Percentiles rank a stretch among this genome's conserved stretches.
phyloP scores from a whole-genome alignment of 2,113 vertebrate species.

The Leptobrachium leishanense region DNA sequence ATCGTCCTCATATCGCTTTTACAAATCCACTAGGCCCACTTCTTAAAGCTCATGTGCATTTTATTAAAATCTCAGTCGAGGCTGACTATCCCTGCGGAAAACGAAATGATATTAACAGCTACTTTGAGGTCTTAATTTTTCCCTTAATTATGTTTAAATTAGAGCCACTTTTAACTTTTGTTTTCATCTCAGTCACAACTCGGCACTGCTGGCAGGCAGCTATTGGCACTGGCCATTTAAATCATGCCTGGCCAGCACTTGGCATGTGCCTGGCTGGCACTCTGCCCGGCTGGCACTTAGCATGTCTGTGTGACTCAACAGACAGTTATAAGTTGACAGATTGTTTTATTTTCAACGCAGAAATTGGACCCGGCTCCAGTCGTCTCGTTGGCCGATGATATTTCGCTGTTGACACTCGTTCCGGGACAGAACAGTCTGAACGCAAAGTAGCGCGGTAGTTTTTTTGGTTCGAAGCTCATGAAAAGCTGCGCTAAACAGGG shows the following conservation, averaged over 20 bases:
- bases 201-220: not conserved
- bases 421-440: not conserved
- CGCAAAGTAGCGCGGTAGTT: not conserved
- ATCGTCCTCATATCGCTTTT: not conserved
- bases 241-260: not conserved
- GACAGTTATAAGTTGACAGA: conserved; percentile 1
- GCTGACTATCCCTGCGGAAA: too few species aligned
- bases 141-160: not conserved
- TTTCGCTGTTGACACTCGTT: not conserved
- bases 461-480: not conserved
- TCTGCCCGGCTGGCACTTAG: not conserved
- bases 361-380: not conserved
- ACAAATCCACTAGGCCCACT: not conserved
- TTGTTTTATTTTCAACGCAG: not conserved
- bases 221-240: not conserved
- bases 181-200: not conserved
- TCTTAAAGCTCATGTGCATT: not conserved
- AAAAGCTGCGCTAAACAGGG: not conserved
- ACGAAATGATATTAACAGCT: too few species aligned
- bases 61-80: not conserved
- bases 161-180: not conserved
- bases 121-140: not conserved
- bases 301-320: not conserved
- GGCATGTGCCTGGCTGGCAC: not conserved
- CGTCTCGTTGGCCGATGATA: not conserved